Base-by-base conservation (phyloP, 2,888 invertebrate species). In the Eumacrocentrus americanus region DNA sequence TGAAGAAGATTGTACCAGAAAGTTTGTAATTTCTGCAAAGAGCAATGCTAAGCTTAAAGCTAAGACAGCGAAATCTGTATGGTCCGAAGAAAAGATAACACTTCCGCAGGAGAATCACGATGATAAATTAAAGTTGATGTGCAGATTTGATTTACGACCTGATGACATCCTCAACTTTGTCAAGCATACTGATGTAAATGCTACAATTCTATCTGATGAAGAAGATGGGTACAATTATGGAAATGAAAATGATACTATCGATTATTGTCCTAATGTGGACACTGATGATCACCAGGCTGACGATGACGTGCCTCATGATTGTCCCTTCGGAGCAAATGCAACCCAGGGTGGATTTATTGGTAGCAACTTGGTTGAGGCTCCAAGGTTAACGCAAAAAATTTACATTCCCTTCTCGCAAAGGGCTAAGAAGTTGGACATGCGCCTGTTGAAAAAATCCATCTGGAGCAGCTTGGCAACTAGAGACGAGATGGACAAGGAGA, bases 341-440 rank as follows among this genome's bases (percentile, higher is more conserved):
- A 0, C 82, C 5, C 65, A 70, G 1, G 70, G 71, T 54, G 68
- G 75, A 56, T 79, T 82, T 67, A 81, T 81, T 29, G 84, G 84
- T 0, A 82, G 83, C 2, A 85, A 89, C 71, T 84, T 90, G 78
- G 83, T 90, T 7, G 86, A 87, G 44, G 87, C 88, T 1, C 91
- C 91, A 0, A 86, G 86, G 62, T 85, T 85, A 81, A 86, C 86
- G 67, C 70, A 64, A 5, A 89, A 90, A 81, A 86, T 89, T 47
- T 86, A 89, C 71, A 89, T 95, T 62, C 87, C 88, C 0, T 94
- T 92, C 78, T 91, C 94, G 3, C 88, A 89, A 81, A 86, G 89
- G 57, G 92, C 95, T 3, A 95, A 95, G 76, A 91, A 90, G 60
- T 87, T 95, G 40, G 92, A 95, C 73, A 94, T 95, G 87, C 91